Evolutionary conservation across 2,797 vertebrate species (phyloP).

Genomic region (Dromococcyx pavoninus): DNA sequence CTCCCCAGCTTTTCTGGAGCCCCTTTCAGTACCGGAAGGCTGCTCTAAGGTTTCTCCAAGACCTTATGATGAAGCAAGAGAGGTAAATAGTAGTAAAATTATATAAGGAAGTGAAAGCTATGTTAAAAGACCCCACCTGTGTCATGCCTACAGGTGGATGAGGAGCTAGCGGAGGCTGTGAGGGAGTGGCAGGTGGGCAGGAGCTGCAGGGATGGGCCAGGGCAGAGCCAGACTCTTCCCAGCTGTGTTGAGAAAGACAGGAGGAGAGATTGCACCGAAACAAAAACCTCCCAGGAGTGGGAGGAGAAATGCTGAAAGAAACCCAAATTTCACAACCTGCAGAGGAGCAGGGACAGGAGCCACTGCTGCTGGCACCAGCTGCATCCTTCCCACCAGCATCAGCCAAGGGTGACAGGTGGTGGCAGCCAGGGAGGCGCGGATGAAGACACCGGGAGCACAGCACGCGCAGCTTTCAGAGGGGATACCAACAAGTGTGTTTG

Average conservation of each 20-base stretch:
- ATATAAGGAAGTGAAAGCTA: not conserved
- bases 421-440: accelerated
- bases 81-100: not conserved
- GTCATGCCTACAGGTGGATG: not conserved
- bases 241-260: not conserved
- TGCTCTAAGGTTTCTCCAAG: too few relatives aligned
- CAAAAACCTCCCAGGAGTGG: not conserved
- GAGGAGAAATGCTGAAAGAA: not conserved
- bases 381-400: accelerated
- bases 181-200: not conserved
- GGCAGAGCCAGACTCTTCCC: not conserved
- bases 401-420: accelerated
- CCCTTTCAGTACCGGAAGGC: too few relatives aligned
- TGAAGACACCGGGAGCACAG: not conserved
- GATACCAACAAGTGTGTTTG: accelerated
- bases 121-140: not conserved
- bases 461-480: accelerated
- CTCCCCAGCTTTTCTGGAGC: too few relatives aligned
- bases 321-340: not conserved
- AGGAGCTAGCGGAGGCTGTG: not conserved
- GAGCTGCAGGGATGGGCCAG: not conserved
- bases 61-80: not conserved
- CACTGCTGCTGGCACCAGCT: too few relatives aligned
- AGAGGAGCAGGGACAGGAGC: not conserved
- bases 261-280: not conserved